These are phyloP conservation scores for Epizoanthus scotinus DNA, from an alignment of 92 coral and sea anemone genomes.

Conservation along the genomic window DNA sequence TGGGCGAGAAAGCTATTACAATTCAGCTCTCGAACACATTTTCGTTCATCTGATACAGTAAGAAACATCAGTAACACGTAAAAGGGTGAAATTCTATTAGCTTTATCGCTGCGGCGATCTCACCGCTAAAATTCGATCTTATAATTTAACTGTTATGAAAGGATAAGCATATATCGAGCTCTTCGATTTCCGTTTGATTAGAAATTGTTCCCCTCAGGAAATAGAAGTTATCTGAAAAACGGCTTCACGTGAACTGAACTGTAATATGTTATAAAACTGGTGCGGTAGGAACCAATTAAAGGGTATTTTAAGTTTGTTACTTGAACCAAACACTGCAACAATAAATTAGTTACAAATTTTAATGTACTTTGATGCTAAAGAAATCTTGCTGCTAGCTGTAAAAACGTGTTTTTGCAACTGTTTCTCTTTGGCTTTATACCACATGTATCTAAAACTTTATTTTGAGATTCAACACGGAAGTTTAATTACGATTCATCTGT, in stretches of 20 bases:
- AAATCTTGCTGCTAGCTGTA: background rate
- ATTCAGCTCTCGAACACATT: conserved; percentile 8
- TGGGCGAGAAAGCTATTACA: conserved; percentile 11
- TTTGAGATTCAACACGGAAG: background rate
- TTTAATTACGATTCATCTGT: background rate
- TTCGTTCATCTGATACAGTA: background rate
- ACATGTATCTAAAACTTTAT: background rate
- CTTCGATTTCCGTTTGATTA: background rate
- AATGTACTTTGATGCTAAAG: background rate
- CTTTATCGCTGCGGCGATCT: conserved; percentile 21
- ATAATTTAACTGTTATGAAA: conserved; percentile 19
- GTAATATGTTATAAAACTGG: too few species aligned
- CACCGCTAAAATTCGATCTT: conserved; percentile 8
- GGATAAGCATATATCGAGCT: conserved; percentile 1
- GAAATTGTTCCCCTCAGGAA: conserved; percentile 4
- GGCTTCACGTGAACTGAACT: background rate
- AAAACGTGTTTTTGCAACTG: background rate
- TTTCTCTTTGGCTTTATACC: background rate
- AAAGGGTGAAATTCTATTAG: conserved; percentile 24
- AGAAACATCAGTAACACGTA: conserved; percentile 2
- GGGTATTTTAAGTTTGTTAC: too few species aligned
- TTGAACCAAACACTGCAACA: too few species aligned
- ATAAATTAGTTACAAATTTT: background rate
- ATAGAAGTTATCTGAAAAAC: conserved; percentile 4
- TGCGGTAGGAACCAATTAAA: too few species aligned